Conservation (phyloP, 2,113 vertebrate genomes). For the Zapornia atra region DNA sequence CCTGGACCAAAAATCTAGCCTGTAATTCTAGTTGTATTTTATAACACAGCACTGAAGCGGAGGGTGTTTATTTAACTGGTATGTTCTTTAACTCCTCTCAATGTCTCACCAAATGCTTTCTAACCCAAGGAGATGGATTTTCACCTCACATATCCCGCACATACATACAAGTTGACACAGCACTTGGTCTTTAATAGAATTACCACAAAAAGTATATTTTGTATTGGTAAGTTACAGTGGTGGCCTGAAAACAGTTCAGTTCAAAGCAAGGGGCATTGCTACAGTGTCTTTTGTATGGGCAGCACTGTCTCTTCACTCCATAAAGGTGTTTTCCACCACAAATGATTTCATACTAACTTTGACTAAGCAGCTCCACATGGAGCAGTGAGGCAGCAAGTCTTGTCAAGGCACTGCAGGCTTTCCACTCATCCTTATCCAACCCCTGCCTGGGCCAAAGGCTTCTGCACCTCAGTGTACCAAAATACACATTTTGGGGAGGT, state of each 20-base stretch:
- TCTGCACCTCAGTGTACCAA: not conserved
- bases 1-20: not conserved
- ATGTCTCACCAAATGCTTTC: not conserved
- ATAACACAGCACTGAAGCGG: not conserved
- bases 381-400: accelerated
- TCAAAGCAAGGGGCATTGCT: not conserved
- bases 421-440: not conserved
- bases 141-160: not conserved
- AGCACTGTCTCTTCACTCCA: not conserved
- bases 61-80: not conserved
- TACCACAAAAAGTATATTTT: not conserved
- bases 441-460: not conserved
- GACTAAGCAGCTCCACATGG: accelerated
- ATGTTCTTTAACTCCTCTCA: not conserved
- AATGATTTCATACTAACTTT: not conserved
- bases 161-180: not conserved
- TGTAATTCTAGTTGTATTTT: not conserved
- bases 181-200: not conserved
- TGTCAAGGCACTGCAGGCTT: not conserved
- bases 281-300: not conserved
- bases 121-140: not conserved
- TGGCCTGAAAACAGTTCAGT: not conserved
- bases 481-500: not conserved
- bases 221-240: not conserved
- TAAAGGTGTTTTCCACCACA: not conserved